Evolutionary conservation across 2,888 invertebrate species (phyloP).

Genomic region (Macrosiphum euphorbiae): DNA sequence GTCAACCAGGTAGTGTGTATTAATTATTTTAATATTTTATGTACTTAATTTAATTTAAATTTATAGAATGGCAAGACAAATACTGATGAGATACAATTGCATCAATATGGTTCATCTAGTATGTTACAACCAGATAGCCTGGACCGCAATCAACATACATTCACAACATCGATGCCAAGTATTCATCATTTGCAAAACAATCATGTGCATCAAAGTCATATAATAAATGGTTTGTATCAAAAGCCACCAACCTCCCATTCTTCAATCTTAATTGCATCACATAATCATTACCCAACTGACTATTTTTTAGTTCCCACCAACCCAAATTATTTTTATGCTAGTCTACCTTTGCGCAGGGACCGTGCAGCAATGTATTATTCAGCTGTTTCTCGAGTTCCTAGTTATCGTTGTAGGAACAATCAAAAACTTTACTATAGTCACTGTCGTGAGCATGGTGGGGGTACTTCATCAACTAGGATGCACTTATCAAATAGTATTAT

Average conservation of each 20-base stretch:
- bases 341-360: slow-evolving; percentile 53
- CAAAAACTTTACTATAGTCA: slow-evolving; percentile 60
- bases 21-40: neutral
- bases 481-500: slow-evolving; percentile 14
- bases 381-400: slow-evolving; percentile 54
- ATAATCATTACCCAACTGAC: slow-evolving; percentile 31
- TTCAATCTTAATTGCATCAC: slow-evolving; percentile 45
- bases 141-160: slow-evolving; percentile 53
- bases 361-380: slow-evolving; percentile 61
- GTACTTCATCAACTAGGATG: neutral
- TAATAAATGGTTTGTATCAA: slow-evolving; percentile 63
- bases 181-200: slow-evolving; percentile 52
- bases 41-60: neutral
- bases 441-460: slow-evolving; percentile 50
- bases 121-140: slow-evolving; percentile 56
- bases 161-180: slow-evolving; percentile 60
- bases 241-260: slow-evolving; percentile 45
- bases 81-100: slow-evolving; percentile 51
- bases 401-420: slow-evolving; percentile 55
- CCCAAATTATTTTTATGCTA: slow-evolving; percentile 60
- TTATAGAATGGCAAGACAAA: slow-evolving; percentile 47
- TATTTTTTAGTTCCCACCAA: slow-evolving; percentile 58
- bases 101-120: slow-evolving; percentile 60
- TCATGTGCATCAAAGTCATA: slow-evolving; percentile 59
- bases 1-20: slow-evolving; percentile 40